These are phyloP conservation scores for Tholera decimalis DNA, from an alignment of 2,888 invertebrate genomes.

Conservation along the genomic window DNA sequence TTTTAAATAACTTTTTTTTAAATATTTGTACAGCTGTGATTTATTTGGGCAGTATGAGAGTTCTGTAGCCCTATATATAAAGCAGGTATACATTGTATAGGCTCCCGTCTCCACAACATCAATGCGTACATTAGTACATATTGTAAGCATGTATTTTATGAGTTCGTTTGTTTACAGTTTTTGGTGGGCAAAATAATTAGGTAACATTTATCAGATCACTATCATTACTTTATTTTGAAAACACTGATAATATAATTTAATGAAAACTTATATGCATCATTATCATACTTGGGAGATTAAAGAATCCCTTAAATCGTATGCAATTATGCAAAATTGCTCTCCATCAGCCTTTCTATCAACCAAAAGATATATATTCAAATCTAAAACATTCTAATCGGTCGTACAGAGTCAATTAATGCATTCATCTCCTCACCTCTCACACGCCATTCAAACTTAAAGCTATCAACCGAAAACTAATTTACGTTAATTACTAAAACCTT, in stretches of 20 bases:
- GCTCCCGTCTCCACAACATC: too few relatives aligned
- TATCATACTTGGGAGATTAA: not conserved
- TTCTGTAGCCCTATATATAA: too few relatives aligned
- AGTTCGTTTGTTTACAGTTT: too few relatives aligned
- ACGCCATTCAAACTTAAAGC: slow-evolving; percentile 31
- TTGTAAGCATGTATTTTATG: too few relatives aligned
- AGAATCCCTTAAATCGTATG: not conserved
- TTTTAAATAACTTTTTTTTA: too few relatives aligned
- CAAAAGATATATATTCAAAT: slow-evolving; percentile 1
- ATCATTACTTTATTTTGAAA: too few relatives aligned
- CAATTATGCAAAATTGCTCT: slow-evolving; percentile 6
- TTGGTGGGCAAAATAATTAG: too few relatives aligned
- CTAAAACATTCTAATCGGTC: slow-evolving; percentile 31
- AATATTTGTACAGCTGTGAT: too few relatives aligned
- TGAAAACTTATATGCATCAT: not conserved
- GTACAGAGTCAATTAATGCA: slow-evolving; percentile 20
- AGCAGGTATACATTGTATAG: too few relatives aligned
- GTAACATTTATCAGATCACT: too few relatives aligned
- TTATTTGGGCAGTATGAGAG: too few relatives aligned
- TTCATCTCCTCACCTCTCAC: slow-evolving; percentile 21
- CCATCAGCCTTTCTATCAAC: slow-evolving; percentile 1
- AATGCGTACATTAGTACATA: too few relatives aligned
- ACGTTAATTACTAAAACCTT: slow-evolving; percentile 48
- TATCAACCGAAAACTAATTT: slow-evolving; percentile 45
- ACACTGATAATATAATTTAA: not conserved